Conservation (phyloP, 2,888 invertebrate species). For the Caenorhabditis panamensis region DNA sequence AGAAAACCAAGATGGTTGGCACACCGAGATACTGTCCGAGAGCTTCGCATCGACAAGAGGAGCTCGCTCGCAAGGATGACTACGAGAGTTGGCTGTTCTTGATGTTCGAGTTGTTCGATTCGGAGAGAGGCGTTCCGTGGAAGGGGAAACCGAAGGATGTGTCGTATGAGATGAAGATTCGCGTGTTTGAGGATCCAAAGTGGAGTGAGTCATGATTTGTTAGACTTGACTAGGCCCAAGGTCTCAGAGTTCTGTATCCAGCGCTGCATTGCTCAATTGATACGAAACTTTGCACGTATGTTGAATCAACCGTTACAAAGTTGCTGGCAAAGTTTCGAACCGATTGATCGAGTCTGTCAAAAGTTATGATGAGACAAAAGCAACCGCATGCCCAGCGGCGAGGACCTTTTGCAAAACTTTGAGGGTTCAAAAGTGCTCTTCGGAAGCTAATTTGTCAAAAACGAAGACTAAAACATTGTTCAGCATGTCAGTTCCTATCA, state of each 20-base stretch:
- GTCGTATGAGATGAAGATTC: conserved; percentile 34
- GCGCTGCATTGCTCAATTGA: too few relatives aligned
- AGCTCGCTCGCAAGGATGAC: conserved; percentile 55
- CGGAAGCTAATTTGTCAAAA: too few relatives aligned
- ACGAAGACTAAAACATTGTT: too few relatives aligned
- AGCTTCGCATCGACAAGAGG: conserved; percentile 49
- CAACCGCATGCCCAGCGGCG: too few relatives aligned
- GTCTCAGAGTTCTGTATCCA: not conserved
- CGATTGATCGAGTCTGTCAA: too few relatives aligned
- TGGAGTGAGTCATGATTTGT: conserved; percentile 53
- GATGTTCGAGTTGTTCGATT: conserved; percentile 53
- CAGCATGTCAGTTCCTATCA: too few relatives aligned
- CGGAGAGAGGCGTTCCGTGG: conserved; percentile 41
- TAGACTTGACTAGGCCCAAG: not conserved
- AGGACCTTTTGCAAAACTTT: too few relatives aligned
- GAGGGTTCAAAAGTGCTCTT: too few relatives aligned
- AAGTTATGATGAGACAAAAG: too few relatives aligned
- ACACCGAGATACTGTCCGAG: conserved; percentile 56
- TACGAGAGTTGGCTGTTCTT: conserved; percentile 59
- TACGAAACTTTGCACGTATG: too few relatives aligned
- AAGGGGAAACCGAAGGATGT: conserved; percentile 43
- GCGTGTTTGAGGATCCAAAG: conserved; percentile 26
- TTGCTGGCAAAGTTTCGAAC: too few relatives aligned
- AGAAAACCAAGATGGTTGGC: conserved; percentile 54
- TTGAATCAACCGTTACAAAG: too few relatives aligned